Evolutionary conservation across 2,797 vertebrate genomes (phyloP), one percentile per base, ranked within the genome.

Genomic region (Prionace glauca): DNA sequence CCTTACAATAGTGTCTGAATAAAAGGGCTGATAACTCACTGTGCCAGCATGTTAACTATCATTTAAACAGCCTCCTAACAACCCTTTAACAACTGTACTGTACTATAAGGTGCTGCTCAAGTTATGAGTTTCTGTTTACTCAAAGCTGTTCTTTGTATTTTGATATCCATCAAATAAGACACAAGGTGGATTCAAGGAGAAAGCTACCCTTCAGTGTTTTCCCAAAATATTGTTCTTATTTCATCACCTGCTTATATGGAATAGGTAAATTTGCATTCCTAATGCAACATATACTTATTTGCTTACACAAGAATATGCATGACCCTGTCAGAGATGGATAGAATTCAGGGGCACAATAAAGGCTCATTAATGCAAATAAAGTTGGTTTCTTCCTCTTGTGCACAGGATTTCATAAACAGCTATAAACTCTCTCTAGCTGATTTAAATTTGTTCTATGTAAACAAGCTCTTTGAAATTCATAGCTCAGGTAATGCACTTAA

Each of bases 61-160:
- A n/a, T 62, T 41, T 91, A 65, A 87, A 91, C 56, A 32, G 50
- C 26, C 60, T 91, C 88, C 88, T 91, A 91, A 56, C 88, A 91
- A 91, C 88, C 20, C 88, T 36, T 91, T 62, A 91, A 5, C 29
- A 91, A 5, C 56, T 91, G 88, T 29, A 91, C 24, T 90, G 87
- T 91, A 26, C 60, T 91, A 8, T 29, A 11, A 36, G 56, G 9
- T 2, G 3, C 87, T n/a, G 56, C 56, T 60, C 50, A 91, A 62
- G 29, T 62, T 60, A 90, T 26, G 14, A 60, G 60, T 65, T 65
- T n/a, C 56, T 62, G 60, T 91, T 91, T 62, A 91, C 14, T 91
- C 12, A 65, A 91, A n/a, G 60, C 56, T 18, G 16, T 18, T 65
- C 60, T 91, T 65, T 65, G 60, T 91, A 65, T 91, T 91, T 65